Evolutionary conservation across 2,888 invertebrate genomes (phyloP).

Genomic region (Lysandra coridon): DNA sequence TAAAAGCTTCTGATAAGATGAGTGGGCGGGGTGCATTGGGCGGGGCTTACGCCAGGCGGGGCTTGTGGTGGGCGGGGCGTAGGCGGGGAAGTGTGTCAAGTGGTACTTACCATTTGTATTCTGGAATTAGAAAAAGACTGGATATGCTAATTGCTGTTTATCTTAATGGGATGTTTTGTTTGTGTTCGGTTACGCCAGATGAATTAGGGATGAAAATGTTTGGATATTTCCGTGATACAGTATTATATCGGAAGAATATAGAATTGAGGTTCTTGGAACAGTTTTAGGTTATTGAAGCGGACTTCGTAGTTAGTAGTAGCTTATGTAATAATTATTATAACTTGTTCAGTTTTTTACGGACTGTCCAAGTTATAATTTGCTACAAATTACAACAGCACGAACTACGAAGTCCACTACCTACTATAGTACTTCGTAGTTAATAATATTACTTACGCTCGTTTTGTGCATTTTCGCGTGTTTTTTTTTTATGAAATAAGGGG

Average conservation of each 20-base stretch:
- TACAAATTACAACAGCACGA: no score
- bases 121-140: conserved; percentile 39
- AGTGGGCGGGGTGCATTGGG: conserved; percentile 45
- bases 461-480: no score
- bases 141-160: conserved; percentile 35
- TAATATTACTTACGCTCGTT: no score
- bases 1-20: conserved; percentile 34
- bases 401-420: no score
- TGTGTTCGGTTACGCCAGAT: not conserved
- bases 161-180: conserved; percentile 3
- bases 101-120: conserved; percentile 41
- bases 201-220: not conserved
- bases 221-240: not conserved
- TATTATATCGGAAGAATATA: not conserved
- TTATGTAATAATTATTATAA: no score
- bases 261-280: no score
- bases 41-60: conserved; percentile 44
- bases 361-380: no score
- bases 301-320: no score
- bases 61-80: conserved; percentile 52
- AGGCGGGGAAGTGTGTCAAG: conserved; percentile 59
- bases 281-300: no score
- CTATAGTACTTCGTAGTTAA: no score
- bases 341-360: no score
- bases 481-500: no score